These are phyloP conservation scores for Pagrus major DNA, from an alignment of 2,113 vertebrate species.

Conservation along the genomic window DNA sequence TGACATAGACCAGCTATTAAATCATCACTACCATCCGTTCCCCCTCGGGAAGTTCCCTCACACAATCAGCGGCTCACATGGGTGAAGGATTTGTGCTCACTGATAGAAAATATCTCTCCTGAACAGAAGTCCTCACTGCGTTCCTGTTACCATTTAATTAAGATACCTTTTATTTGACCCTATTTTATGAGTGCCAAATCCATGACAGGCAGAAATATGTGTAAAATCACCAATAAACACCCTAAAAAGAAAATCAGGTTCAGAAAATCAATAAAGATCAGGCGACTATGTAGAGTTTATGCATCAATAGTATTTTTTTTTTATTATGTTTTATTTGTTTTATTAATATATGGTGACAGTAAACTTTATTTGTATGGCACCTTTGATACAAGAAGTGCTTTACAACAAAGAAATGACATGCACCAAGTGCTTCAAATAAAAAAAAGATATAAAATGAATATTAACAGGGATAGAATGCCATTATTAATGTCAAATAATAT, in stretches of 20 bases:
- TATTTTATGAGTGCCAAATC: not conserved
- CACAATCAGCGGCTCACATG: not conserved
- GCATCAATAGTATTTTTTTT: not conserved
- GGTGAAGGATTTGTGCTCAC: slow-evolving; percentile 21
- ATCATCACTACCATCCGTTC: slow-evolving; percentile 18
- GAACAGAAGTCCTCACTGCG: not conserved
- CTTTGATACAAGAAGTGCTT: too few species aligned
- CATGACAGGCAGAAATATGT: not conserved
- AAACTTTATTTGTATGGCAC: too few species aligned
- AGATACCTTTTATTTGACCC: not conserved
- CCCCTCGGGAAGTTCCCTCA: not conserved
- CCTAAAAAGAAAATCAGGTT: not conserved
- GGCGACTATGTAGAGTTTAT: not conserved
- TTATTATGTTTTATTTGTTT: too few species aligned
- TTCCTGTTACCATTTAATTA: not conserved
- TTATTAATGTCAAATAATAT: too few species aligned
- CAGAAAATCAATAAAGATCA: not conserved
- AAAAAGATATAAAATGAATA: too few species aligned
- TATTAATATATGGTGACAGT: too few species aligned
- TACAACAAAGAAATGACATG: too few species aligned
- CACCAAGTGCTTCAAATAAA: too few species aligned
- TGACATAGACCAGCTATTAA: slow-evolving; percentile 29
- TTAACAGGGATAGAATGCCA: too few species aligned
- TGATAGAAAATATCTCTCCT: not conserved
- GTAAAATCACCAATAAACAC: not conserved